Conservation (phyloP, 2,797 vertebrate genomes). For the Xyrichtys novacula region DNA sequence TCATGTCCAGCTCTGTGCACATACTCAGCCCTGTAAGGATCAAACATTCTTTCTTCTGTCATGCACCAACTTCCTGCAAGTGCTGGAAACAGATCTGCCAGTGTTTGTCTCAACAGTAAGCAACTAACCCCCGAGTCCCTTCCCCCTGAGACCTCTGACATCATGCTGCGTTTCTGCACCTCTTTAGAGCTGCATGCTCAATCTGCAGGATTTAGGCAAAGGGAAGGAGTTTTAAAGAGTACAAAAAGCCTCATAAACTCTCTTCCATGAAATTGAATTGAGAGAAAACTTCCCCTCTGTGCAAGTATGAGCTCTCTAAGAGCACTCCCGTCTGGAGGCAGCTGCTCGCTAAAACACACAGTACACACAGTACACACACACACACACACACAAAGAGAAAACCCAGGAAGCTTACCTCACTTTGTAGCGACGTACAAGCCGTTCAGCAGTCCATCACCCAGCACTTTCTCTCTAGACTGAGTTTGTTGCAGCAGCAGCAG, state of each 20-base stretch:
- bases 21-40: constrained; percentile 40
- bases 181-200: not conserved
- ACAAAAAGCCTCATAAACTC: constrained; percentile 9
- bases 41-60: constrained; percentile 39
- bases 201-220: constrained; percentile 1
- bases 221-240: not conserved
- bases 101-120: constrained; percentile 44
- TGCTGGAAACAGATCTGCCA: constrained; percentile 40
- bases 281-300: constrained; percentile 54
- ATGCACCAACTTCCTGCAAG: constrained; percentile 63
- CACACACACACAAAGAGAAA: constrained; percentile 43
- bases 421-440: constrained; percentile 63
- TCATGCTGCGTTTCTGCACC: constrained; percentile 7
- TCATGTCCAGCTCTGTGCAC: constrained; percentile 52
- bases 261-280: not conserved
- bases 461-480: constrained; percentile 62
- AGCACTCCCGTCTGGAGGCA: constrained; percentile 35
- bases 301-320: constrained; percentile 39
- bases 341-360: constrained; percentile 27
- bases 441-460: constrained; percentile 80
- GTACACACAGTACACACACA: constrained; percentile 26
- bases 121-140: constrained; percentile 10
- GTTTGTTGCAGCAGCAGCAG: constrained; percentile 63
- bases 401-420: constrained; percentile 75
- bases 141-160: constrained; percentile 8